These are phyloP conservation scores for Galeopterus variegatus DNA, from an alignment of 2,113 vertebrate species.

Conservation along the genomic window DNA sequence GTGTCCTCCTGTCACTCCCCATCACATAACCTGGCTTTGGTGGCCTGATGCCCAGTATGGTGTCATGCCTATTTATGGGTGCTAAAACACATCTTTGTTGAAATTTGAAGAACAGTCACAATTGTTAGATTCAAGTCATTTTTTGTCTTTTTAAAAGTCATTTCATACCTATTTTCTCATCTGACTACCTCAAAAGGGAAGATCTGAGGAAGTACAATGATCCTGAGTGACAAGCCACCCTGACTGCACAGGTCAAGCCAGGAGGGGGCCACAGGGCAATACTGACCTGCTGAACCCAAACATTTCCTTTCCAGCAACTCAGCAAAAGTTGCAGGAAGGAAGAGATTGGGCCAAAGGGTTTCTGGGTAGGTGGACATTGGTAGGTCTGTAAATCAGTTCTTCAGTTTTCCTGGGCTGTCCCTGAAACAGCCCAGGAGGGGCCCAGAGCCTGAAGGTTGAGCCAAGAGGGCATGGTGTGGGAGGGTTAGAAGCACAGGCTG, in stretches of 20 bases:
- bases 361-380: neutral
- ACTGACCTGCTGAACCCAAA: neutral
- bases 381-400: neutral
- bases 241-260: neutral
- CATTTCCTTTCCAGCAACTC: neutral
- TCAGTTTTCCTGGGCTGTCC: neutral
- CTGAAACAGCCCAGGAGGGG: neutral
- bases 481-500: neutral
- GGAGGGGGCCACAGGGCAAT: neutral
- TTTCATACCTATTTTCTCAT: neutral
- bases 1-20: neutral
- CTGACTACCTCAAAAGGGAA: neutral
- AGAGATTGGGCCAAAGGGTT: neutral
- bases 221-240: neutral
- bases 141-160: neutral
- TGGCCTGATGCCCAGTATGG: neutral
- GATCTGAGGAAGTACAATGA: conserved; percentile 19
- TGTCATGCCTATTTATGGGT: too few relatives aligned
- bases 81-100: neutral
- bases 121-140: neutral
- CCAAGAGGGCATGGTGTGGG: neutral
- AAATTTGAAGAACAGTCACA: neutral
- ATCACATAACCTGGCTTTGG: neutral
- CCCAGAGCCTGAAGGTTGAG: neutral
- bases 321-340: neutral